Evolutionary conservation across 2,797 vertebrate genomes (phyloP).

Genomic region (Molothrus aeneus): DNA sequence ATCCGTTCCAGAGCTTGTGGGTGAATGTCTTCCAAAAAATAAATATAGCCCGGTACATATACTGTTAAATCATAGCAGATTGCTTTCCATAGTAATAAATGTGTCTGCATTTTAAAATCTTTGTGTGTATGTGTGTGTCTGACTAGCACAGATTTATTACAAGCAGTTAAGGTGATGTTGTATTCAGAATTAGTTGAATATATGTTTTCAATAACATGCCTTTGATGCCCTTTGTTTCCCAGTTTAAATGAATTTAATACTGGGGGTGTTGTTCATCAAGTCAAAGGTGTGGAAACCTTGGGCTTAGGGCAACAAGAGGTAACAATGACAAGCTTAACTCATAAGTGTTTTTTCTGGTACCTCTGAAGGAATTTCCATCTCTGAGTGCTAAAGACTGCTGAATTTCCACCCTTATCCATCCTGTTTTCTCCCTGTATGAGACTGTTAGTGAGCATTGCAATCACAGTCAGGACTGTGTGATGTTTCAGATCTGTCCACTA

Average conservation of each 20-base stretch:
- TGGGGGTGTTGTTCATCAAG: rapidly evolving
- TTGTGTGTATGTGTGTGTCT: neutral
- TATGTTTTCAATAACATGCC: neutral
- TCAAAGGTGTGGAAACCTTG: neutral
- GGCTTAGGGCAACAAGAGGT: neutral
- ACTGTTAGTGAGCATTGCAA: neutral
- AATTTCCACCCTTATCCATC: neutral
- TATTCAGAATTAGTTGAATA: slow-evolving; percentile 2
- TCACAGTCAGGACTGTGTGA: neutral
- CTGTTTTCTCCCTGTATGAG: neutral
- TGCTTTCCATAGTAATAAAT: neutral
- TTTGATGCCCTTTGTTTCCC: neutral
- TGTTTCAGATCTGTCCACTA: slow-evolving; percentile 53
- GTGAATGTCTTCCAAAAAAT: neutral
- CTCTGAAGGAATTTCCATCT: neutral
- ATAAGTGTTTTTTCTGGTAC: neutral
- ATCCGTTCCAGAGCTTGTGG: neutral
- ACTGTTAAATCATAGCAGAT: neutral
- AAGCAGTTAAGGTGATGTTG: neutral
- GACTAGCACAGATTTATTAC: neutral
- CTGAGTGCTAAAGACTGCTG: neutral
- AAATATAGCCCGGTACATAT: neutral
- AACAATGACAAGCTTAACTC: neutral
- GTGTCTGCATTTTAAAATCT: neutral
- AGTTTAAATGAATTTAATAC: neutral